phyloP scores from a whole-genome alignment of 2,888 invertebrate species.

The Leptinotarsa haldemani region DNA sequence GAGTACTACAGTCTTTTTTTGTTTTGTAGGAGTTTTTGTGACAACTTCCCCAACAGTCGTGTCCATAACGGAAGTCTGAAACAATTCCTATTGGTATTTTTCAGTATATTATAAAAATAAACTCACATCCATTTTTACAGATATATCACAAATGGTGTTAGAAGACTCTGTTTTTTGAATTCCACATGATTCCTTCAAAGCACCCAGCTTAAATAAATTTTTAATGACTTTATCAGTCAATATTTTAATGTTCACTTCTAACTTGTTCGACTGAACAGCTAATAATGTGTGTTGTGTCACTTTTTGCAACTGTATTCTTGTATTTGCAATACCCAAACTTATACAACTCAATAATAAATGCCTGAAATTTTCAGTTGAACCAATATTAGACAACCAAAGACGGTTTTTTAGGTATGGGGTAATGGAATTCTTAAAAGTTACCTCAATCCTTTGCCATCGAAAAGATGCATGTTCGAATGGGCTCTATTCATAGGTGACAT shows the following conservation, averaged over 20 bases:
- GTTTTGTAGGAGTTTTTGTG: conserved; percentile 32
- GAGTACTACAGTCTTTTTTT: conserved; percentile 51
- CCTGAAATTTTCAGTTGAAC: conserved; percentile 54
- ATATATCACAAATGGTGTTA: conserved; percentile 48
- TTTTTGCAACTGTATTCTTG: conserved; percentile 67
- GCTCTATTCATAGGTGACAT: conserved; percentile 77
- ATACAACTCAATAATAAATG: conserved; percentile 77
- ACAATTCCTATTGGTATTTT: conserved; percentile 16
- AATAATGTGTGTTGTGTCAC: conserved; percentile 75
- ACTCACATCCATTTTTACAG: conserved; percentile 57
- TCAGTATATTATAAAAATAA: conserved; percentile 4
- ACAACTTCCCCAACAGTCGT: conserved; percentile 19
- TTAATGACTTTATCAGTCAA: conserved; percentile 66
- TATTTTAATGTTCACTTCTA: conserved; percentile 64
- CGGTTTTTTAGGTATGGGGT: background rate
- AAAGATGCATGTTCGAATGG: conserved; percentile 70
- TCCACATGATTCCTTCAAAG: conserved; percentile 58
- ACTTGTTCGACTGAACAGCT: conserved; percentile 69
- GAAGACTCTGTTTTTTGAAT: conserved; percentile 39
- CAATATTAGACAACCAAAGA: background rate
- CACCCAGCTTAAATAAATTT: conserved; percentile 66
- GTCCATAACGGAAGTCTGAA: conserved; percentile 33
- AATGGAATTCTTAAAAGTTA: conserved; percentile 31
- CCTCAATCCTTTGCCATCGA: conserved; percentile 69
- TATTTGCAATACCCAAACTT: conserved; percentile 73